These are phyloP conservation scores for Bubo blakistoni DNA, from an alignment of 2,113 vertebrate genomes.

Conservation along the genomic window DNA sequence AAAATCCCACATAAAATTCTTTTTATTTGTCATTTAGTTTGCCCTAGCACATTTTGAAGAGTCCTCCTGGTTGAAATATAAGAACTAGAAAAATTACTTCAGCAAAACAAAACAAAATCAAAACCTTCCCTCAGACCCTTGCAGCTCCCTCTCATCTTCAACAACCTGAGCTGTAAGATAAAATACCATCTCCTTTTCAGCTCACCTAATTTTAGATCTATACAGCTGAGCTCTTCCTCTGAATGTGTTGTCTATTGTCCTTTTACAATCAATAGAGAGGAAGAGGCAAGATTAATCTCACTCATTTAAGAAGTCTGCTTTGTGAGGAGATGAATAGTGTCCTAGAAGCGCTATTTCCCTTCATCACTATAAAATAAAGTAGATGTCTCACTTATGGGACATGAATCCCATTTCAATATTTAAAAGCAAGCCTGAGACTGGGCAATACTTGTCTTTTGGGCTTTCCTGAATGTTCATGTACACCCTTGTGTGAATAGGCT, in stretches of 20 bases:
- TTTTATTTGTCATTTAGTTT: not conserved
- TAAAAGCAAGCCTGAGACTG: not conserved
- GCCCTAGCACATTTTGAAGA: not conserved
- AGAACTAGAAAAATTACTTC: not conserved
- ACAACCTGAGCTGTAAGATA: not conserved
- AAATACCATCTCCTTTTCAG: not conserved
- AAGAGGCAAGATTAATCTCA: not conserved
- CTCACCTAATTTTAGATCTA: not conserved
- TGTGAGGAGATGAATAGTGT: not conserved
- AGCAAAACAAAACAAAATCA: not conserved
- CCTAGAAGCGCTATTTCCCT: not conserved
- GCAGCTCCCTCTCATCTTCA: not conserved
- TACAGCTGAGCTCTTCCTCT: not conserved
- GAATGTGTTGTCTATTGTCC: not conserved
- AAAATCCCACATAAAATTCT: not conserved
- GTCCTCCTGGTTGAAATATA: not conserved
- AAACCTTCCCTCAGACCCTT: not conserved
- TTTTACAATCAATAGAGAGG: not conserved
- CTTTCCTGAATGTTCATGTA: rapidly evolving
- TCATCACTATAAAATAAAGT: not conserved
- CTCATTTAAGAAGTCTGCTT: not conserved
- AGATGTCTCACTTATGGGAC: not conserved
- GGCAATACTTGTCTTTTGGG: not conserved
- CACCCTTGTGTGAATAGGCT: rapidly evolving
- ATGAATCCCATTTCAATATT: not conserved